Conservation (phyloP, 37 sponge, comb jelly and placozoan species). For the Amphimedon queenslandica region DNA sequence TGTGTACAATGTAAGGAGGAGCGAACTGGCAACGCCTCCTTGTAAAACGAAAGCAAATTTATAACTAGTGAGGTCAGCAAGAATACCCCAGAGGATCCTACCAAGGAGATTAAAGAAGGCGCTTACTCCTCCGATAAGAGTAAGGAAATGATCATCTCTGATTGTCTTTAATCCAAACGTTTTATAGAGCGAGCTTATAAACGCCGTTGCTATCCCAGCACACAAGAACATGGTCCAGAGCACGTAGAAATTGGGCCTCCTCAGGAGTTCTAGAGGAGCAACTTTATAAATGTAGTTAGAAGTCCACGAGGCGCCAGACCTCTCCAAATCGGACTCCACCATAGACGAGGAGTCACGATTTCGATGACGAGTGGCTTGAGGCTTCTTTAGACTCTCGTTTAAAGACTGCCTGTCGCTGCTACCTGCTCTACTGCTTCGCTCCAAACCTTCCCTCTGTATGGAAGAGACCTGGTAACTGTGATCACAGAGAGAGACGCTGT, state of each 20-base stretch:
- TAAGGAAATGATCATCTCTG: conserved; percentile 62
- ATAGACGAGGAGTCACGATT: neutral
- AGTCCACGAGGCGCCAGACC: conserved; percentile 4
- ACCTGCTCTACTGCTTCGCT: neutral
- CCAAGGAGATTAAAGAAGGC: conserved; percentile 63
- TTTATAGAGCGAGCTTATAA: conserved; percentile 62
- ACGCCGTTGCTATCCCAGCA: conserved; percentile 42
- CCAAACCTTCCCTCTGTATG: neutral
- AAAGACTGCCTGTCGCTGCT: neutral
- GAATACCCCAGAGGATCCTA: conserved; percentile 72
- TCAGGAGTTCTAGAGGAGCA: conserved; percentile 59
- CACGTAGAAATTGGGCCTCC: conserved; percentile 58
- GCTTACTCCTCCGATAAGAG: conserved; percentile 42
- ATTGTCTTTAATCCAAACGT: conserved; percentile 40
- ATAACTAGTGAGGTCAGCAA: conserved; percentile 59
- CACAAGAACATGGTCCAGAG: conserved; percentile 77
- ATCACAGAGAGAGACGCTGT: neutral
- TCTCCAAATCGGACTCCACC: neutral
- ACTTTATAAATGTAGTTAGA: conserved; percentile 30
- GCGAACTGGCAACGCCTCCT: conserved; percentile 20
- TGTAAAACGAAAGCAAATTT: conserved; percentile 53
- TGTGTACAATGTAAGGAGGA: conserved; percentile 41
- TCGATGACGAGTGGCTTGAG: neutral
- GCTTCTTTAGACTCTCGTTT: neutral
- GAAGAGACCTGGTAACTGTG: neutral